Conservation (phyloP, 2,113 vertebrate species). For the Fukomys damarensis region DNA sequence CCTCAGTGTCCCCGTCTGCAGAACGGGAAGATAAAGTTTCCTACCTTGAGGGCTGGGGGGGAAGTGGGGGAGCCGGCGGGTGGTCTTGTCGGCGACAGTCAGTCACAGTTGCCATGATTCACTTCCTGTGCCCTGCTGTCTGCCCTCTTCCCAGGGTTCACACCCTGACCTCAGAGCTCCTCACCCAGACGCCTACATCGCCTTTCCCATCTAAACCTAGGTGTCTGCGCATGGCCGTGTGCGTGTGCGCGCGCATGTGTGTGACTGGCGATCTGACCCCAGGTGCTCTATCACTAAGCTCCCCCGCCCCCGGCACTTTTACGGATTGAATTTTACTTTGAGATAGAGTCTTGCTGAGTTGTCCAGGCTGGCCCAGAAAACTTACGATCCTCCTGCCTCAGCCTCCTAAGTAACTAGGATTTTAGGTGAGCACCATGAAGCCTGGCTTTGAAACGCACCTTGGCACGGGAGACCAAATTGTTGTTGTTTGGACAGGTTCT, state of each 20-base stretch:
- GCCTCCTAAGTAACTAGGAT: neutral
- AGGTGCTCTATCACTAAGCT: neutral
- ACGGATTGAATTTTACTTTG: neutral
- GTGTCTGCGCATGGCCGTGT: neutral
- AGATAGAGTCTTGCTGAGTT: neutral
- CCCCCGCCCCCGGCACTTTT: no score
- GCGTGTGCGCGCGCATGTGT: neutral
- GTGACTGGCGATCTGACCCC: neutral
- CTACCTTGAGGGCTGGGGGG: neutral
- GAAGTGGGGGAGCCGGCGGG: neutral
- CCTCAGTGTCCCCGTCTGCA: neutral
- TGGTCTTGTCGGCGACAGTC: neutral
- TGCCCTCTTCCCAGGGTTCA: neutral
- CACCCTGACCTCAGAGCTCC: neutral
- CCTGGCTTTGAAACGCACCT: neutral
- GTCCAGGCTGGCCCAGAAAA: neutral
- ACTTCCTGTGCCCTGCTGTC: neutral
- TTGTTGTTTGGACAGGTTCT: neutral
- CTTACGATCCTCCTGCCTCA: neutral
- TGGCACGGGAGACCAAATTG: neutral
- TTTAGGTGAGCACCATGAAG: neutral
- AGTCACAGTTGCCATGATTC: neutral
- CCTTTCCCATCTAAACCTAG: neutral
- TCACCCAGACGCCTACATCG: neutral
- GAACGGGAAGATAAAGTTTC: neutral